phyloP scores from a whole-genome alignment of 2,888 invertebrate genomes.

The Drosophila picticornis region DNA sequence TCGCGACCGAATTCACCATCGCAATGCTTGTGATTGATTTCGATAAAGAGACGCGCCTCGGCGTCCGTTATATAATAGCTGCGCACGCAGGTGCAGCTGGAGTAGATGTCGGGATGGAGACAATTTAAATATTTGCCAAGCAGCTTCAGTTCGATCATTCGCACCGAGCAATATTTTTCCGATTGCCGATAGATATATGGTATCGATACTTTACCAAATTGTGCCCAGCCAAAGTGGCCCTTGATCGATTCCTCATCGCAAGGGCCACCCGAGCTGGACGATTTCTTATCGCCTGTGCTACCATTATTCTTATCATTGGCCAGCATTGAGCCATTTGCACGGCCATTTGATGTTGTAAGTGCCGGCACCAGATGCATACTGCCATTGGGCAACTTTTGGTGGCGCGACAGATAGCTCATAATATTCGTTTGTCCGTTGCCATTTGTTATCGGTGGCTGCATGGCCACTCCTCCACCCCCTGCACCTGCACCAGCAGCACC shows the following conservation, averaged over 20 bases:
- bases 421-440: conserved; percentile 87
- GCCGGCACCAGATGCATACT: conserved; percentile 68
- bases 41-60: conserved; percentile 95
- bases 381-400: conserved; percentile 81
- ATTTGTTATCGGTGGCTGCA: conserved; percentile 72
- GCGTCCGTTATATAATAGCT: conserved; percentile 97
- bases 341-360: conserved; percentile 57
- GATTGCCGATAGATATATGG: conserved; percentile 94
- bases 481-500: conserved; percentile 33
- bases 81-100: conserved; percentile 95
- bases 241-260: conserved; percentile 91
- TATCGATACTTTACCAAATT: conserved; percentile 93
- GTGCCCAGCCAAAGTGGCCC: conserved; percentile 96
- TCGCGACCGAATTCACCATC: conserved; percentile 95
- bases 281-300: conserved; percentile 38
- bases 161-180: conserved; percentile 96
- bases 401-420: conserved; percentile 87
- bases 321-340: conserved; percentile 68
- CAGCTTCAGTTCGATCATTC: conserved; percentile 96
- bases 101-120: conserved; percentile 95
- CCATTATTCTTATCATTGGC: conserved; percentile 66
- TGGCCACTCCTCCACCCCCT: conserved; percentile 28
- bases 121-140: conserved; percentile 95
- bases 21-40: conserved; percentile 96
- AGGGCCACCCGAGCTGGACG: conserved; percentile 59